A percentile compares a stretch with the other conserved stretches of the same genome.
Conservation (phyloP, 2,113 vertebrate species). For the Menidia beryllina region DNA sequence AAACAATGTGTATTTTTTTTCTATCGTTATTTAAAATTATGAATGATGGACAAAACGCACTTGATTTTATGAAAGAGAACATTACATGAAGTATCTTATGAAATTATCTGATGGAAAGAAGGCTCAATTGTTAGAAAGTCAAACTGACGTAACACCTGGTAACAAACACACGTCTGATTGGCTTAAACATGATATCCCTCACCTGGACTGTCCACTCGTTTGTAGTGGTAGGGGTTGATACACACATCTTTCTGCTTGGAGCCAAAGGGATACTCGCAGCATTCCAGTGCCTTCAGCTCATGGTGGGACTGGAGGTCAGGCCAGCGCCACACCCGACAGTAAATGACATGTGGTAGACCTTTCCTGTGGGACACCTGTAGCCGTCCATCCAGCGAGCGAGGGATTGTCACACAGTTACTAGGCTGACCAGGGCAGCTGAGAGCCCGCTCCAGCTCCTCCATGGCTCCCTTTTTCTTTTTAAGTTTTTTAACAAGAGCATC, state of each 20-base stretch:
- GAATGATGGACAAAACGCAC: not conserved
- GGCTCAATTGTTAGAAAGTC: not conserved
- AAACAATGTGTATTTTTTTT: not conserved
- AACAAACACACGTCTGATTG: not conserved
- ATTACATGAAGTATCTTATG: too few relatives aligned
- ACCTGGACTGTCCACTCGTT: constrained; percentile 97
- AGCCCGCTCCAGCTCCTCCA: constrained; percentile 96
- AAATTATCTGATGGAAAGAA: too few relatives aligned
- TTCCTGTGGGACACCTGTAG: constrained; percentile 97
- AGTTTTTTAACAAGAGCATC: constrained; percentile 96
- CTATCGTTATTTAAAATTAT: not conserved
- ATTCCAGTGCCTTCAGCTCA: constrained; percentile 96
- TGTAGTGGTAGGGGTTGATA: constrained; percentile 99
- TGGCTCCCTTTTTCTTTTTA: constrained; percentile 98
- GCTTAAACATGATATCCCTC: constrained; percentile 46
- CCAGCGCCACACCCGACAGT: constrained; percentile 98
- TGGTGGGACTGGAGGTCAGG: constrained; percentile 97
- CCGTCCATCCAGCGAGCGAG: constrained; percentile 93
- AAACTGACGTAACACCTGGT: too few relatives aligned
- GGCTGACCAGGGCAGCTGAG: constrained; percentile 95
- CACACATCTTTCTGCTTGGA: constrained; percentile 99
- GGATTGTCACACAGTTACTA: constrained; percentile 97
- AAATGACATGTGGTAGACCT: constrained; percentile 94
- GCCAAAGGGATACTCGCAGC: constrained; percentile 96
- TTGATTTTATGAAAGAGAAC: not conserved